A percentile compares a stretch with the other conserved stretches of the same genome.
phyloP scores from a whole-genome alignment of 2,797 vertebrate genomes.

The Epinephelus awoara region DNA sequence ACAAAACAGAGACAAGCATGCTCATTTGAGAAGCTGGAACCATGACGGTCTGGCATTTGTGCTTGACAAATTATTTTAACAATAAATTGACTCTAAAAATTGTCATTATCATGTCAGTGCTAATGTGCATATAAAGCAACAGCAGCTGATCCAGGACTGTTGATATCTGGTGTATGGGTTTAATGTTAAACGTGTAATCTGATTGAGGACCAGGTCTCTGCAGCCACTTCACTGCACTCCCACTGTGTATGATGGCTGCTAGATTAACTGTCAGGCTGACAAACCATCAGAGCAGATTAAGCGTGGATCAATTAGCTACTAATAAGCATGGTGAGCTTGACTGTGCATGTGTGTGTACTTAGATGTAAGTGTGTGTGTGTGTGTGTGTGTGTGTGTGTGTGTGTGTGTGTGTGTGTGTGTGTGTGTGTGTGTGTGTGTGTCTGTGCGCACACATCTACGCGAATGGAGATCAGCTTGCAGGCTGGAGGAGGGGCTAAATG shows the following conservation, averaged over 20 bases:
- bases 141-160: constrained; percentile 16
- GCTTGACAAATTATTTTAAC: not conserved
- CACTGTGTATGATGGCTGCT: constrained; percentile 40
- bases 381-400: constrained; percentile 44
- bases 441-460: constrained; percentile 20
- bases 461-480: constrained; percentile 64
- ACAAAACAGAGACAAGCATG: not conserved
- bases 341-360: constrained; percentile 41
- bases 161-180: constrained; percentile 10
- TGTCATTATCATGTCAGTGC: not conserved
- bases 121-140: not conserved
- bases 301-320: constrained; percentile 78
- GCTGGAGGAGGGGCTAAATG: constrained; percentile 69
- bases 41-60: not conserved
- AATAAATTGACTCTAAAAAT: not conserved
- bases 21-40: not conserved
- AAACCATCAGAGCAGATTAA: constrained; percentile 76
- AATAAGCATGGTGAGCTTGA: constrained; percentile 63
- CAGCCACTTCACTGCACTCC: constrained; percentile 24
- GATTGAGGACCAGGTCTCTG: constrained; percentile 20
- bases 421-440: constrained; percentile 4
- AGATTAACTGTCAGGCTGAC: constrained; percentile 70
- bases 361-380: constrained; percentile 30
- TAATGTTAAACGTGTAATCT: constrained; percentile 35
- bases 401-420: not conserved